Percentiles rank a stretch among this genome's conserved stretches.
phyloP scores from a whole-genome alignment of 2,113 vertebrate genomes.

The Charina bottae region DNA sequence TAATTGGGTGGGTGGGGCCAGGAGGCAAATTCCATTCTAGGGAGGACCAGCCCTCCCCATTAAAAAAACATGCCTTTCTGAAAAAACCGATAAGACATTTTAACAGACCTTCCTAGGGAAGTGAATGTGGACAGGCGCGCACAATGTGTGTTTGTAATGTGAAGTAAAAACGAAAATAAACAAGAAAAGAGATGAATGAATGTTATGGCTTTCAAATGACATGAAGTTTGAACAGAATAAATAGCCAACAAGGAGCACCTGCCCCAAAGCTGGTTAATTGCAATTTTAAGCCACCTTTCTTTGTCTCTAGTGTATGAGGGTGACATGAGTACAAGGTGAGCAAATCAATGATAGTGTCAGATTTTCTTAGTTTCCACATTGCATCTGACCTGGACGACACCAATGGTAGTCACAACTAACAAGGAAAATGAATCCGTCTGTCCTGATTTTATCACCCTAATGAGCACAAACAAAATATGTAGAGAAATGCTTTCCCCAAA shows the following conservation, averaged over 20 bases:
- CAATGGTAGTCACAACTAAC: neutral
- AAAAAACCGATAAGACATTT: constrained; percentile 4
- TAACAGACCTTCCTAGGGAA: constrained; percentile 22
- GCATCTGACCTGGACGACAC: constrained; percentile 58
- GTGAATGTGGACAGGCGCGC: neutral
- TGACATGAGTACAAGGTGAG: constrained; percentile 66
- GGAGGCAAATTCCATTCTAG: constrained; percentile 44
- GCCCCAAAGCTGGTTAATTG: constrained; percentile 65
- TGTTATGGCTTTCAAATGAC: constrained; percentile 37
- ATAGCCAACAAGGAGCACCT: constrained; percentile 22
- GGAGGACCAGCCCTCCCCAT: constrained; percentile 39
- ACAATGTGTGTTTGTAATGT: constrained; percentile 9
- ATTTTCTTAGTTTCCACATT: constrained; percentile 58
- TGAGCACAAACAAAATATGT: constrained; percentile 37
- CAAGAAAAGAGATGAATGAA: neutral
- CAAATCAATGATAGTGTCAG: constrained; percentile 70
- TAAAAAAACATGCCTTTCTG: constrained; percentile 28
- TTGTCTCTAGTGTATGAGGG: constrained; percentile 47
- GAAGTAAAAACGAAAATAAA: neutral
- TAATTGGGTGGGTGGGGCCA: constrained; percentile 30
- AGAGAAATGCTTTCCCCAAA: neutral
- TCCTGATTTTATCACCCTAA: constrained; percentile 27
- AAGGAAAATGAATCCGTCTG: constrained; percentile 37
- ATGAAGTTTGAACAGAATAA: constrained; percentile 34
- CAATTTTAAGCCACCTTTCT: constrained; percentile 65